Evolutionary conservation across 2,797 vertebrate species (phyloP).

Genomic region (Silurus lanzhouensis): DNA sequence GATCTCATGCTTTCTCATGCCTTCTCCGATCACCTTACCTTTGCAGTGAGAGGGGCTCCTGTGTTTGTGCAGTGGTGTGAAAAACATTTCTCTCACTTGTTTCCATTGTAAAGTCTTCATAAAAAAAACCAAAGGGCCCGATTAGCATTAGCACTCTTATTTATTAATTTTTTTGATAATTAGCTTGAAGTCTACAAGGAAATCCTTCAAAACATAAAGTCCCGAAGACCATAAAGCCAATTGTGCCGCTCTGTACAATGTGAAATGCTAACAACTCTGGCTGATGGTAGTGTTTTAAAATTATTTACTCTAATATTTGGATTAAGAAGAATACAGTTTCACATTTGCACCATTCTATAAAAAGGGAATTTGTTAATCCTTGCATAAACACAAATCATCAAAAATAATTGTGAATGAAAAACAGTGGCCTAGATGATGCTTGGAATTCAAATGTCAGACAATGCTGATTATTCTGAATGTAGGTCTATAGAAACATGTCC

Average conservation of each 20-base stretch:
- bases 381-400: background rate
- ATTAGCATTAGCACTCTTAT: background rate
- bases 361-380: background rate
- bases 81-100: conserved; percentile 17
- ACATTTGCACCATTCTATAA: background rate
- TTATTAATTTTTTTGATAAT: background rate
- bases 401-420: background rate
- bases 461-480: background rate
- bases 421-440: background rate
- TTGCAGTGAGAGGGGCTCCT: conserved; percentile 30
- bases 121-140: background rate
- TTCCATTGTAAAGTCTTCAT: background rate
- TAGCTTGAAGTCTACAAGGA: background rate
- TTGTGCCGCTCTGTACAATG: background rate
- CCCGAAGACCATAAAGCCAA: background rate
- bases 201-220: background rate
- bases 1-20: conserved; percentile 37
- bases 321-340: background rate
- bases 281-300: background rate
- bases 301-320: background rate
- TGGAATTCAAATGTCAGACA: background rate
- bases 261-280: background rate
- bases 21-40: conserved; percentile 29
- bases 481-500: background rate
- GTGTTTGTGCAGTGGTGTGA: conserved; percentile 52